A percentile compares a stretch with the other conserved stretches of the same genome.
These are phyloP conservation scores for Parnassius smintheus DNA, from an alignment of 2,888 invertebrate species.

Conservation along the genomic window DNA sequence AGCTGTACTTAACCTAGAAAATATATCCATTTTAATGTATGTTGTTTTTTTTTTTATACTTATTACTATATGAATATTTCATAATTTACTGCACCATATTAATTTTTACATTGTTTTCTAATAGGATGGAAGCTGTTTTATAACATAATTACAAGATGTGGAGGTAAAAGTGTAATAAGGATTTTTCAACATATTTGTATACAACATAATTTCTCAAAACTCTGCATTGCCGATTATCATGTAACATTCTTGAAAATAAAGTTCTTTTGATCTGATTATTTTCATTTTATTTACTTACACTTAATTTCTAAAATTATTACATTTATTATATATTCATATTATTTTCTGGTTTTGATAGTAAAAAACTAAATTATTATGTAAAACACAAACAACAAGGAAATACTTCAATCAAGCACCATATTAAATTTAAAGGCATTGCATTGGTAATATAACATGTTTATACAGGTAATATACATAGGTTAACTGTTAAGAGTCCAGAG, in stretches of 20 bases:
- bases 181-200: slow-evolving; percentile 75
- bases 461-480: no score
- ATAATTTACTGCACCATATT: slow-evolving; percentile 61
- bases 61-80: slow-evolving; percentile 47
- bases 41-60: slow-evolving; percentile 47
- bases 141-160: slow-evolving; percentile 71
- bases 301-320: no score
- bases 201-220: slow-evolving; percentile 74
- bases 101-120: slow-evolving; percentile 59
- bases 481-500: no score
- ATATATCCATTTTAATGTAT: slow-evolving; percentile 33
- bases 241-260: slow-evolving; percentile 81
- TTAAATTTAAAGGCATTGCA: no score
- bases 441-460: no score
- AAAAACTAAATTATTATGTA: no score
- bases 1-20: slow-evolving; percentile 45
- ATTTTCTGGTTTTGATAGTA: neutral
- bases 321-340: neutral
- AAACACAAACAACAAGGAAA: no score
- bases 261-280: slow-evolving; percentile 78
- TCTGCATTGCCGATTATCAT: slow-evolving; percentile 81
- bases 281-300: slow-evolving; percentile 24
- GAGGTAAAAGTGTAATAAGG: slow-evolving; percentile 73
- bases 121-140: slow-evolving; percentile 62
- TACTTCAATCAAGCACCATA: no score